Evolutionary conservation across 2,797 vertebrate species (phyloP).

Genomic region (Morelia viridis): DNA sequence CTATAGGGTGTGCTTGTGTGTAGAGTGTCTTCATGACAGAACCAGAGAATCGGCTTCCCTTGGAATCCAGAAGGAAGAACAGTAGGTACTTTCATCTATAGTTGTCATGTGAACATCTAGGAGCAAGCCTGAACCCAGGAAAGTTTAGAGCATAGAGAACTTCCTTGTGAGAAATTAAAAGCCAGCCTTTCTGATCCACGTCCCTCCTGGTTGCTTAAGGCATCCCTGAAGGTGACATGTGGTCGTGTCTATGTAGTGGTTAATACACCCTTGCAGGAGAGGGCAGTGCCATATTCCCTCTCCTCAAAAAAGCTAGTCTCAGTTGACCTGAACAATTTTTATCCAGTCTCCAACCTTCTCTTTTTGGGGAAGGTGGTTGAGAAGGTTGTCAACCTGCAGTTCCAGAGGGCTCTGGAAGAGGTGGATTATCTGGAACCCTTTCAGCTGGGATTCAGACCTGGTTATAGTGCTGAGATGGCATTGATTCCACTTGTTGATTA

Average conservation of each 20-base stretch:
- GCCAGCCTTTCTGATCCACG: too few relatives aligned
- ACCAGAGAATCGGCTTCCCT: background rate
- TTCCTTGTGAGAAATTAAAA: background rate
- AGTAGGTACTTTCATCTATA: background rate
- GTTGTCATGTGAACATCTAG: background rate
- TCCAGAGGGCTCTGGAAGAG: background rate
- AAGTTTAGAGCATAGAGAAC: background rate
- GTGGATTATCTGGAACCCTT: background rate
- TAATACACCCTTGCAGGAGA: background rate
- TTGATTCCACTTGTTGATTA: background rate
- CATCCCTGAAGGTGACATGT: background rate
- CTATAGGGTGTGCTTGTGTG: background rate
- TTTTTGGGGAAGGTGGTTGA: background rate
- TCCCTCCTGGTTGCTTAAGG: background rate
- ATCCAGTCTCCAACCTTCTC: background rate
- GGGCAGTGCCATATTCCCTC: background rate
- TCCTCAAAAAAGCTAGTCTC: background rate
- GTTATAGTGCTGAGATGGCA: background rate
- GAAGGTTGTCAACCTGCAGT: background rate
- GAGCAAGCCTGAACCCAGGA: background rate
- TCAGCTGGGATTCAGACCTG: background rate
- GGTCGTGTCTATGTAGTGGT: background rate
- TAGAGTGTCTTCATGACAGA: background rate
- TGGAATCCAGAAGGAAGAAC: background rate
- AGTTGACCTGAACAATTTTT: background rate